These are phyloP conservation scores for Epinephelus malabaricus DNA, from an alignment of 2,797 vertebrate genomes.

Conservation along the genomic window DNA sequence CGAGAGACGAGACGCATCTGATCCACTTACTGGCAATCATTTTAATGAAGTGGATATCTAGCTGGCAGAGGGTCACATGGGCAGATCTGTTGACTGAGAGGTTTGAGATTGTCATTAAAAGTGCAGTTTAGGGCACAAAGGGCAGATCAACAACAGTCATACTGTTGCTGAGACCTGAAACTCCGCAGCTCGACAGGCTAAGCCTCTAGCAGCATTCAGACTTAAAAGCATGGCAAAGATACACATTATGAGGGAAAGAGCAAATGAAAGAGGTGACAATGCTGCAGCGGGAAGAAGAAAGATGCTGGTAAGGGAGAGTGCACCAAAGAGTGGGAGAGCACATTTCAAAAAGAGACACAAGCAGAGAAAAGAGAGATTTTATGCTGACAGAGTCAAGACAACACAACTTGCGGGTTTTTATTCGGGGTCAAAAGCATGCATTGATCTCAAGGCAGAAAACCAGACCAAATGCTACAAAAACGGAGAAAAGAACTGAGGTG, in stretches of 20 bases:
- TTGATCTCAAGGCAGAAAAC: not conserved
- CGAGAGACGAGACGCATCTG: too few species aligned
- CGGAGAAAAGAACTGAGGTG: not conserved
- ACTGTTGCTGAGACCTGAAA: constrained; percentile 40
- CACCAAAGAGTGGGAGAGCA: constrained; percentile 3
- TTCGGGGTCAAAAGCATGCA: not conserved
- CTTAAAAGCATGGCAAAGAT: constrained; percentile 31
- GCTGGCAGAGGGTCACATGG: constrained; percentile 31
- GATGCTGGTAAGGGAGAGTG: not conserved
- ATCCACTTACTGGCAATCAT: too few species aligned
- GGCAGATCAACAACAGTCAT: constrained; percentile 44
- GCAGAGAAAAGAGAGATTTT: constrained; percentile 9
- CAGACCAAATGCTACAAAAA: not conserved
- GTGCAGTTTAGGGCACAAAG: constrained; percentile 33
- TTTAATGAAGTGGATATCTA: constrained; percentile 20
- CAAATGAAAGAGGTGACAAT: constrained; percentile 29
- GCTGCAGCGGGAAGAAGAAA: constrained; percentile 19
- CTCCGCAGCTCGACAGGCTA: constrained; percentile 35
- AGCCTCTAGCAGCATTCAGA: constrained; percentile 41
- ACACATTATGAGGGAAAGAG: constrained; percentile 14
- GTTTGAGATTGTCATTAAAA: constrained; percentile 50
- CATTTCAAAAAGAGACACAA: not conserved
- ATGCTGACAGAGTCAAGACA: not conserved
- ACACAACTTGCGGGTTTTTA: not conserved
- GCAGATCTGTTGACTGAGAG: constrained; percentile 44